Evolutionary conservation across 2,113 vertebrate genomes (phyloP).

Genomic region (Sciurus niger): DNA sequence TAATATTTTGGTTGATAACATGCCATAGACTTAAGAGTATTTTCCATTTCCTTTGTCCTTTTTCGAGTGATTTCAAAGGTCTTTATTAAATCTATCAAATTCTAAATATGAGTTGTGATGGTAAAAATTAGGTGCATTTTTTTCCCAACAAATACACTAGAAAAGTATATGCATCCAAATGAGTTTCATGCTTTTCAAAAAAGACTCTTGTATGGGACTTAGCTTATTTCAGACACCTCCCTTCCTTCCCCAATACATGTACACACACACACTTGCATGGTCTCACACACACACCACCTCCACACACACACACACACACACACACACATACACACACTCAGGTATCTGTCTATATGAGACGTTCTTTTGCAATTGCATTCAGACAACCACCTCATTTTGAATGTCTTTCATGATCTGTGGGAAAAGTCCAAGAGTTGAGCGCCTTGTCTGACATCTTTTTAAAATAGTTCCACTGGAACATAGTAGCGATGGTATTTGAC

Average conservation of each 20-base stretch:
- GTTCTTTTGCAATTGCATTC: conserved; percentile 27
- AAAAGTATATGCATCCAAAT: conserved; percentile 11
- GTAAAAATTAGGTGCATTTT: conserved; percentile 43
- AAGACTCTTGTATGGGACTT: background rate
- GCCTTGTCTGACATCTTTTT: background rate
- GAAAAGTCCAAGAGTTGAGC: conserved; percentile 1
- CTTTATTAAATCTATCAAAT: conserved; percentile 68
- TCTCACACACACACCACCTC: background rate
- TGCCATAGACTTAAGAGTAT: conserved; percentile 60
- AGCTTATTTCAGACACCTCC: background rate
- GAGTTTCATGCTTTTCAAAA: background rate
- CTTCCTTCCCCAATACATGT: background rate
- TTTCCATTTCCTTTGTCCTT: conserved; percentile 76
- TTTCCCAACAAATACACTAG: background rate
- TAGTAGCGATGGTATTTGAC: background rate
- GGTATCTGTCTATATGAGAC: background rate
- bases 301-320: background rate
- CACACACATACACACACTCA: background rate
- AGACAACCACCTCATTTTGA: background rate
- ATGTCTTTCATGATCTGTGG: background rate
- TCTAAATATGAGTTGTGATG: background rate
- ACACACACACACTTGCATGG: background rate
- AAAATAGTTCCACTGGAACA: background rate
- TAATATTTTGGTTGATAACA: conserved; percentile 71
- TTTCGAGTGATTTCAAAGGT: conserved; percentile 70